These are phyloP conservation scores for Enteromius thamalakanensis DNA, from an alignment of 2,797 vertebrate species.

Conservation along the genomic window DNA sequence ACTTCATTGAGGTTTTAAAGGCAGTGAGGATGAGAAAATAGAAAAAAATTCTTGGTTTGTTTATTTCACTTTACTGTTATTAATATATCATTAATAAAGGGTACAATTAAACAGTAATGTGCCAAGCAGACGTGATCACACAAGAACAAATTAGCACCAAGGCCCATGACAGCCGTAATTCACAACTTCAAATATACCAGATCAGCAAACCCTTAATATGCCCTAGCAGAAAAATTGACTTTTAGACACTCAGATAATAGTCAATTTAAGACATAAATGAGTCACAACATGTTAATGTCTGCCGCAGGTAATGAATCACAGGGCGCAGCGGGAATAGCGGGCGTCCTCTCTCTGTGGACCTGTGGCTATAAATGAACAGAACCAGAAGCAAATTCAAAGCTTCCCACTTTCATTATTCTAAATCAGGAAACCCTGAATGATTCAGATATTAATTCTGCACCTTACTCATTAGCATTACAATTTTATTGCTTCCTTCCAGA, in stretches of 20 bases:
- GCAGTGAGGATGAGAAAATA: neutral
- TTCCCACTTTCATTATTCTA: conserved; percentile 40
- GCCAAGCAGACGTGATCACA: conserved; percentile 5
- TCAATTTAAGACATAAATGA: conserved; percentile 44
- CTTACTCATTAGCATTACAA: conserved; percentile 34
- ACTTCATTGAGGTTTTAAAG: neutral
- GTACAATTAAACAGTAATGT: conserved; percentile 5
- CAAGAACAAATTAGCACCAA: neutral
- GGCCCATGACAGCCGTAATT: neutral
- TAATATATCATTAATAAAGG: no score
- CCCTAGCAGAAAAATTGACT: conserved; percentile 34
- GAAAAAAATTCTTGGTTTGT: no score
- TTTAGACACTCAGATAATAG: conserved; percentile 40
- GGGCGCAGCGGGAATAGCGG: conserved; percentile 1
- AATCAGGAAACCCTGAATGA: conserved; percentile 41
- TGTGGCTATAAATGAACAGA: conserved; percentile 25
- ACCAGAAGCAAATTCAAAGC: conserved; percentile 25
- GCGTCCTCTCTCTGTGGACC: conserved; percentile 6
- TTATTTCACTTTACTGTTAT: neutral
- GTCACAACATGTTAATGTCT: conserved; percentile 36
- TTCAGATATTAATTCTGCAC: conserved; percentile 36
- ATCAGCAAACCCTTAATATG: conserved; percentile 23
- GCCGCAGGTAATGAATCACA: conserved; percentile 39
- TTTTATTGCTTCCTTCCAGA: conserved; percentile 32
- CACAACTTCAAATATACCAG: conserved; percentile 3